Evolutionary conservation across 1,140 invertebrate species (phyloP).

Genomic region (Sinonovacula constricta): DNA sequence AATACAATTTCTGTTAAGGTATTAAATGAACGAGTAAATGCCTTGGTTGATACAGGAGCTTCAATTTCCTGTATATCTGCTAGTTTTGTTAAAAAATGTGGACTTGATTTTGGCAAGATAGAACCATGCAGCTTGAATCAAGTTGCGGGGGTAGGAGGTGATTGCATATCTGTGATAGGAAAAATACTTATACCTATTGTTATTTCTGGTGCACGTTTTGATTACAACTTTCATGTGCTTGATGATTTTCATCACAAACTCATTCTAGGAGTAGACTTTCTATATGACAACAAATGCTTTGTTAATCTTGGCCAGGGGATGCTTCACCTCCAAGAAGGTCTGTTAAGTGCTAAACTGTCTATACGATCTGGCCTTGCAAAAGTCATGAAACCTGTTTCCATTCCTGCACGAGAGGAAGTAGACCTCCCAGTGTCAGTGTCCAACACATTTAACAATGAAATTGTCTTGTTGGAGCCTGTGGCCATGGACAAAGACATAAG

Average conservation of each 20-base stretch:
- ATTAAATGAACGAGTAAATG: conserved; percentile 1
- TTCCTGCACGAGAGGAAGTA: conserved; percentile 3
- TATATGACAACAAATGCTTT: conserved; percentile 24
- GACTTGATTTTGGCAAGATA: not conserved
- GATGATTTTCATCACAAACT: conserved; percentile 30
- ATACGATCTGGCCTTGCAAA: conserved; percentile 30
- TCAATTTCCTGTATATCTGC: conserved; percentile 3
- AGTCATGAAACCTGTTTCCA: conserved; percentile 4
- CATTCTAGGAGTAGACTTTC: conserved; percentile 47
- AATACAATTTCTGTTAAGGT: conserved; percentile 42
- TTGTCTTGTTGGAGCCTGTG: conserved; percentile 26
- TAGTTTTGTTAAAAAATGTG: conserved; percentile 23
- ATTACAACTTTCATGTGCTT: conserved; percentile 18
- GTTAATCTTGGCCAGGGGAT: conserved; percentile 1
- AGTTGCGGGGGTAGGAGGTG: conserved; percentile 21
- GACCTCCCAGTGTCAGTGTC: conserved; percentile 23
- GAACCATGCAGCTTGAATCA: not conserved
- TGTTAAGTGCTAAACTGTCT: not conserved
- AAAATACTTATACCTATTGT: conserved; percentile 26
- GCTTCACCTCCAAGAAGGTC: conserved; percentile 1
- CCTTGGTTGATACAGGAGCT: conserved; percentile 41
- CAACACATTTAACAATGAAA: conserved; percentile 8
- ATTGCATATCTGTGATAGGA: conserved; percentile 23
- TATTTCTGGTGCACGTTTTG: conserved; percentile 20
- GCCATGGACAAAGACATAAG: conserved; percentile 8